Conservation (phyloP, 2,113 vertebrate species). For the Casuarius casuarius region DNA sequence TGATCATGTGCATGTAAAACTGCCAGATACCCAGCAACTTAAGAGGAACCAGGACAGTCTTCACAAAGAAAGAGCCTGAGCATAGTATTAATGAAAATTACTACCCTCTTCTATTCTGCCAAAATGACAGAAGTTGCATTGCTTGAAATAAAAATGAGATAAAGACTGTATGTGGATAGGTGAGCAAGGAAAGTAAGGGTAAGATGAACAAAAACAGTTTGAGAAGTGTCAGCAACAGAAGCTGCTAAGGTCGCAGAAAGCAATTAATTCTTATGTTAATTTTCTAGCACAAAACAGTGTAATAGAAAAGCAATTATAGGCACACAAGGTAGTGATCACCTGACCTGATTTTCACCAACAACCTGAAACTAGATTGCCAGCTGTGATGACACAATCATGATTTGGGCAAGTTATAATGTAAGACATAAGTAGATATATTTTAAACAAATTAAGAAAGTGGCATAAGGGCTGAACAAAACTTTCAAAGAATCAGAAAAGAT, state of each 20-base stretch:
- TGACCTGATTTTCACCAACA: neutral
- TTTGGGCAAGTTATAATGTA: neutral
- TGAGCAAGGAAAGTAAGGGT: neutral
- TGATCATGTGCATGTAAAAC: neutral
- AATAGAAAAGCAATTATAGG: neutral
- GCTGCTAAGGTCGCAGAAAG: neutral
- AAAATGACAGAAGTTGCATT: neutral
- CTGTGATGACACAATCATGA: neutral
- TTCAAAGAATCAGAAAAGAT: neutral
- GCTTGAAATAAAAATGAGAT: neutral
- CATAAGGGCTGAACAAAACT: neutral
- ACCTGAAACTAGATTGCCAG: neutral
- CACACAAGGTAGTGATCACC: neutral
- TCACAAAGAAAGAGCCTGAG: neutral
- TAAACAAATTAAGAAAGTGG: neutral
- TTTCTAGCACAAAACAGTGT: neutral
- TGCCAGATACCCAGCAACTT: neutral
- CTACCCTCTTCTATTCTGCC: neutral
- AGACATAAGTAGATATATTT: neutral
- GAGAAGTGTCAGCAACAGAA: neutral
- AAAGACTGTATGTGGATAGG: neutral
- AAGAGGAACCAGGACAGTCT: neutral
- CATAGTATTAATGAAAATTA: neutral
- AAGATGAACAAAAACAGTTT: neutral
- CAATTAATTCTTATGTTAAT: neutral